A percentile compares a stretch with the other conserved stretches of the same genome.
Evolutionary conservation across 2,797 vertebrate species (phyloP).

Genomic region (Mormyrops boulengeri): DNA sequence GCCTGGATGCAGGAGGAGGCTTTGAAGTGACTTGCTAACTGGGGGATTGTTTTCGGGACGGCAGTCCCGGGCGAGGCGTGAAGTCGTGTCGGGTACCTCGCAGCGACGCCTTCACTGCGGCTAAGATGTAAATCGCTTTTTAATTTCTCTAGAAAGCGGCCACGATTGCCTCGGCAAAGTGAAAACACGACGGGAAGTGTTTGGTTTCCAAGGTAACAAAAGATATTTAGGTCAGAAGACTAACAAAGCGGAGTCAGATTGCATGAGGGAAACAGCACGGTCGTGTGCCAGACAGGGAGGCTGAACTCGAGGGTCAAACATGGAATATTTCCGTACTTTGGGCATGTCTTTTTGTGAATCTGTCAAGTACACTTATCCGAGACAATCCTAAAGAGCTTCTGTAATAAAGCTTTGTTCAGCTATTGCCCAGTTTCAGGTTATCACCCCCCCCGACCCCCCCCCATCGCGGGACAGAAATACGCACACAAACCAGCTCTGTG

Average conservation of each 20-base stretch:
- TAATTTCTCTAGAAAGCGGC: slow-evolving; percentile 26
- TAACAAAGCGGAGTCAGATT: slow-evolving; percentile 26
- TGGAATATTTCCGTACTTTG: neutral
- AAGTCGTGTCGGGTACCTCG: slow-evolving; percentile 8
- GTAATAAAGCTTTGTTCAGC: slow-evolving; percentile 2
- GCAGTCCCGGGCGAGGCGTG: slow-evolving; percentile 3
- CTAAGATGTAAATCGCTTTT: slow-evolving; percentile 27
- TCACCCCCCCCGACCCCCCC: neutral
- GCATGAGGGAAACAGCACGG: neutral
- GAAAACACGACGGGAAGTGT: slow-evolving; percentile 19
- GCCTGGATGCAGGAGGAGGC: neutral
- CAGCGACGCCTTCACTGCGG: neutral
- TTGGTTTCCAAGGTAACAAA: slow-evolving; percentile 29
- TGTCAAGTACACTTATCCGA: slow-evolving; percentile 2
- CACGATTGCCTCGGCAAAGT: neutral
- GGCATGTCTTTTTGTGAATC: neutral
- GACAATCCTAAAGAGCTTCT: neutral
- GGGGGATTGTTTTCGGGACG: slow-evolving; percentile 17
- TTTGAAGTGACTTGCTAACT: slow-evolving; percentile 16
- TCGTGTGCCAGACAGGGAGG: neutral
- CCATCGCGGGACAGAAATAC: neutral
- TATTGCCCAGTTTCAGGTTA: neutral
- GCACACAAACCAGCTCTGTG: neutral
- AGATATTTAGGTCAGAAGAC: slow-evolving; percentile 29
- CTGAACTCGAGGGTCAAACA: neutral